phyloP scores from a whole-genome alignment of 2,113 vertebrate genomes.

The Panthera leo region DNA sequence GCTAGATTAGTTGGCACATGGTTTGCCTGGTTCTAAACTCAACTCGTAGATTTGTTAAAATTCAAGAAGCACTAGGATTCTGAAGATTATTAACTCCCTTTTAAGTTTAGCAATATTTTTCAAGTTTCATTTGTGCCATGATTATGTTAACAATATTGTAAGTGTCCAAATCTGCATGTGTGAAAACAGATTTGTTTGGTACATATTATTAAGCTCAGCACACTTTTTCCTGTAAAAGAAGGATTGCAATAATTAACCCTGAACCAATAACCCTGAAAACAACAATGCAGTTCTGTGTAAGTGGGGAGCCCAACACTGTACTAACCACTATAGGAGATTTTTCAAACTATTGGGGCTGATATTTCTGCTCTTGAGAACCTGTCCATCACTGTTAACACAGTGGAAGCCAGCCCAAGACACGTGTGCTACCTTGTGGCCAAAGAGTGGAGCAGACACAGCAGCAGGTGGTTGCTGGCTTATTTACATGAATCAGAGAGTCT shows the following conservation, averaged over 20 bases:
- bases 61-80: not conserved
- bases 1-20: not conserved
- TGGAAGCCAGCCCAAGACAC: not conserved
- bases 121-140: not conserved
- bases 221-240: not conserved
- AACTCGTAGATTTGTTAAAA: constrained; percentile 3
- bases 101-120: not conserved
- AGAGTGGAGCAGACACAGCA: not conserved
- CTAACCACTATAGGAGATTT: not conserved
- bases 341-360: not conserved
- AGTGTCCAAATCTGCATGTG: not conserved
- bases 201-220: not conserved
- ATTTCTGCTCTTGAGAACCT: not conserved
- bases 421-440: not conserved
- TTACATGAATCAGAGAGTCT: not conserved
- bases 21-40: not conserved
- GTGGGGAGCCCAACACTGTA: not conserved
- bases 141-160: not conserved
- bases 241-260: not conserved
- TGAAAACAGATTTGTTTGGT: not conserved
- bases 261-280: not conserved
- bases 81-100: not conserved
- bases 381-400: not conserved
- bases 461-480: not conserved
- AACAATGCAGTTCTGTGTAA: not conserved